Conservation (phyloP, 2,797 vertebrate genomes). For the Myotis daubentonii region DNA sequence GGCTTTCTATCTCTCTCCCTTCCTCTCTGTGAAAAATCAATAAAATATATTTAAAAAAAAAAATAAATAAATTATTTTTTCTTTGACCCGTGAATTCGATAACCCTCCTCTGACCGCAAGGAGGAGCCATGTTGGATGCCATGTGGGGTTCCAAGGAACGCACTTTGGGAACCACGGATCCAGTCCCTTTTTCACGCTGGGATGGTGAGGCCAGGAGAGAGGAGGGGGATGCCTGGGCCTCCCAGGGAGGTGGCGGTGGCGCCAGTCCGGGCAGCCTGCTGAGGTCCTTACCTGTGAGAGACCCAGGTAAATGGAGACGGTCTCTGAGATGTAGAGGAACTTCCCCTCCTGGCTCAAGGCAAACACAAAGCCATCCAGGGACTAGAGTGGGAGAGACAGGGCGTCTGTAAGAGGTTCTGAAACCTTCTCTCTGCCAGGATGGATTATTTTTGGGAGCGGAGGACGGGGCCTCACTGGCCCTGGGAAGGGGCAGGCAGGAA, state of each 20-base stretch:
- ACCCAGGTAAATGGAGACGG: conserved; percentile 95
- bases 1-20: too few species aligned
- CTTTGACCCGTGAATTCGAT: neutral
- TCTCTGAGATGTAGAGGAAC: conserved; percentile 96
- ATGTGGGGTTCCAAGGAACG: neutral
- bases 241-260: neutral
- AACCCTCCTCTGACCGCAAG: neutral
- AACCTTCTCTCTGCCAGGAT: neutral
- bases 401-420: neutral
- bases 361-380: conserved; percentile 94
- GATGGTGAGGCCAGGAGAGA: neutral
- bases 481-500: neutral
- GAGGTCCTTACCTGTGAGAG: conserved; percentile 91
- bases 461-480: neutral
- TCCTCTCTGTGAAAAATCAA: too few species aligned
- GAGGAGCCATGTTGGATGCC: neutral
- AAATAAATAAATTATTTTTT: too few species aligned
- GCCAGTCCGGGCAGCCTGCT: neutral
- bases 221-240: neutral
- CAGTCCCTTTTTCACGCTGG: neutral
- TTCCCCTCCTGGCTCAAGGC: conserved; percentile 94
- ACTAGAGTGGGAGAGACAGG: conserved; percentile 83
- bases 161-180: neutral
- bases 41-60: too few species aligned
- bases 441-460: neutral